A percentile compares a stretch with the other conserved stretches of the same genome.
Evolutionary conservation across 1,140 invertebrate species (phyloP).

Genomic region (Hycleus phaleratus): DNA sequence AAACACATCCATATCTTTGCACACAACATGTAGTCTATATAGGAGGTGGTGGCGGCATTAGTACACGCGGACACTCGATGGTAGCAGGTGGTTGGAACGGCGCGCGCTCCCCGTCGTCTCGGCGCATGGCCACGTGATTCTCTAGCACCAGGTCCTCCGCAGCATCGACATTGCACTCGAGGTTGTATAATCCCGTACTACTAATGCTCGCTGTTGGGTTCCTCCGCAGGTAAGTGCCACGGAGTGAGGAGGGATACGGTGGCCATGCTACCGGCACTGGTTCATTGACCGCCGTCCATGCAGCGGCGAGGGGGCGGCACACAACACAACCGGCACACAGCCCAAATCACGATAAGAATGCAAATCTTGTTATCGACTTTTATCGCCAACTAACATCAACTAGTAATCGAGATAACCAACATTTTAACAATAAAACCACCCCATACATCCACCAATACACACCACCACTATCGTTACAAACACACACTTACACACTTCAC

Average conservation of each 20-base stretch:
- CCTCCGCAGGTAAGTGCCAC: slow-evolving; percentile 28
- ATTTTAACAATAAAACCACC: neutral
- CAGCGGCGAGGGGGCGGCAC: slow-evolving; percentile 9
- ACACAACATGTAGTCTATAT: neutral
- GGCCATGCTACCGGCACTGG: slow-evolving; percentile 34
- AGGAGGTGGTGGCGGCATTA: neutral
- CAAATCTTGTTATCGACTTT: slow-evolving; percentile 10
- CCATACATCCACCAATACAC: neutral
- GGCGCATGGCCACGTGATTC: slow-evolving; percentile 22
- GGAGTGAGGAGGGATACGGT: slow-evolving; percentile 23
- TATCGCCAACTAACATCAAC: neutral
- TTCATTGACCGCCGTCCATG: slow-evolving; percentile 31
- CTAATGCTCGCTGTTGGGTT: slow-evolving; percentile 27
- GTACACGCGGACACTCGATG: slow-evolving; percentile 11
- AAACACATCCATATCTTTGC: slow-evolving; percentile 51
- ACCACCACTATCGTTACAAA: neutral
- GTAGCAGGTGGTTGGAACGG: slow-evolving; percentile 21
- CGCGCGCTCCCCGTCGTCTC: slow-evolving; percentile 19
- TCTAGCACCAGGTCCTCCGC: slow-evolving; percentile 18
- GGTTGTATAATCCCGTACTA: slow-evolving; percentile 37
- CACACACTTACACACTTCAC: neutral
- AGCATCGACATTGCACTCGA: slow-evolving; percentile 26
- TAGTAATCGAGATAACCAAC: neutral
- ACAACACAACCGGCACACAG: neutral
- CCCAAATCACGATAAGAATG: slow-evolving; percentile 21